Evolutionary conservation across 2,888 invertebrate genomes (phyloP), one percentile per base, ranked within the genome.

Genomic region (Rotaria sp.): DNA sequence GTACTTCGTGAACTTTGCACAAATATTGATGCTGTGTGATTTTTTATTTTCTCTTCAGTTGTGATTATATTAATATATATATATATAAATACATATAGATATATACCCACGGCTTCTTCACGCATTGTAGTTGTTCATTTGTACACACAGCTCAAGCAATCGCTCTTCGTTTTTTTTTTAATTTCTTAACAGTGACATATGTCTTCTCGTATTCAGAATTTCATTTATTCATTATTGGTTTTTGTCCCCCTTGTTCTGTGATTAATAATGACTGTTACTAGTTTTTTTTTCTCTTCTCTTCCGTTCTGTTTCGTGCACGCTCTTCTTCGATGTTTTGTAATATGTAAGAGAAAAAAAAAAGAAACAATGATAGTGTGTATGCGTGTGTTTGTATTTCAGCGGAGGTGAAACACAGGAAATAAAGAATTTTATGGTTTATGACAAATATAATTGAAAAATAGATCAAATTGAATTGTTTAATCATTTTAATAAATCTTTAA

Each of bases 1-100:
- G 15, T 85, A 38, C 35, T 86, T 13, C 52, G 84, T 45, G 75
- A 86, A 86, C 45, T 80, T n/a, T 80, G 80, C n/a, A 80, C 45
- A 45, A 80, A 80, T 80, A 80, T 80, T 45, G 80, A 80, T 80
- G 80, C 80, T 45, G 80, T 80, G 45, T 80, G 80, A 80, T 80
- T 26, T 45, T 41, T n/a, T 52, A 13, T 59, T 59, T 59, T 15
- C 26, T 18, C 24, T 24, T 24, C 67, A 67, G 67, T 67, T 67
- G 67, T 67, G 67, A 67, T 67, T 35, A 11, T 30, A 67, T 30
- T 67, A 67, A 30, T 2, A 67, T 67, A 67, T 67, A 67, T 35
- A 67, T 18, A 35, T 67, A 67, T 59, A 11, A 1, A 67, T 67
- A 57, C n/a, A n/a, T n/a, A 67, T 67, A 59, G 30, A 30, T 59